Percentiles rank a stretch among this genome's conserved stretches.
Conservation (phyloP, 1,140 invertebrate species). For the Caenorhabditis remanei region DNA sequence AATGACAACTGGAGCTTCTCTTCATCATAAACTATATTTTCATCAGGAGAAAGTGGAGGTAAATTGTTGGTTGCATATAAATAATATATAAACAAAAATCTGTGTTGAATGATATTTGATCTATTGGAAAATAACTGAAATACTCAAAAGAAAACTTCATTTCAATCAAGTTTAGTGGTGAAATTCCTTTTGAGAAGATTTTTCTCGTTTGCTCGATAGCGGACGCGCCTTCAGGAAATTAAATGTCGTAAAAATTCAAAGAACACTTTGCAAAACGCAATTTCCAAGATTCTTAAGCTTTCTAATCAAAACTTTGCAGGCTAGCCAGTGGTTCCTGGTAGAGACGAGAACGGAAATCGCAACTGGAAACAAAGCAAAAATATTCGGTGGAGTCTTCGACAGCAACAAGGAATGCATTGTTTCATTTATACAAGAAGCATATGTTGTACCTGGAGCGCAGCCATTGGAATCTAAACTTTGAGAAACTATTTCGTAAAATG, state of each 20-base stretch:
- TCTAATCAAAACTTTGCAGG: not conserved
- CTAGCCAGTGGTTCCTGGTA: slow-evolving; percentile 19
- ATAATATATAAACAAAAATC: not conserved
- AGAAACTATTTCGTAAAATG: not conserved
- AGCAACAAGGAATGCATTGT: slow-evolving; percentile 35
- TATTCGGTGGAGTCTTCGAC: slow-evolving; percentile 8
- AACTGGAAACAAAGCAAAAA: slow-evolving; percentile 22
- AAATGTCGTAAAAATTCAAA: no score
- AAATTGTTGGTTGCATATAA: no score
- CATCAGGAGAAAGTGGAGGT: slow-evolving; percentile 19
- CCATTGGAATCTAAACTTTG: not conserved
- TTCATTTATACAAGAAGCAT: slow-evolving; percentile 26
- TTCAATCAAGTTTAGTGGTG: no score
- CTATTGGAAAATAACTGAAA: no score
- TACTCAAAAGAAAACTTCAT: no score
- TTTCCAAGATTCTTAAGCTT: no score
- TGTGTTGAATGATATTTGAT: no score
- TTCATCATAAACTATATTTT: slow-evolving; percentile 39
- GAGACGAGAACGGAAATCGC: slow-evolving; percentile 39
- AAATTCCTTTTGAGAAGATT: no score
- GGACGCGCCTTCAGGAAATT: no score
- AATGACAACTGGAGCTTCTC: slow-evolving; percentile 8
- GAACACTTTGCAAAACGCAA: not conserved
- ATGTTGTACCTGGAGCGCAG: not conserved
- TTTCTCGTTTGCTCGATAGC: no score